Percentiles rank a stretch among this genome's conserved stretches.
Evolutionary conservation across 2,113 vertebrate species (phyloP).

Genomic region (Siphamia tubifer): DNA sequence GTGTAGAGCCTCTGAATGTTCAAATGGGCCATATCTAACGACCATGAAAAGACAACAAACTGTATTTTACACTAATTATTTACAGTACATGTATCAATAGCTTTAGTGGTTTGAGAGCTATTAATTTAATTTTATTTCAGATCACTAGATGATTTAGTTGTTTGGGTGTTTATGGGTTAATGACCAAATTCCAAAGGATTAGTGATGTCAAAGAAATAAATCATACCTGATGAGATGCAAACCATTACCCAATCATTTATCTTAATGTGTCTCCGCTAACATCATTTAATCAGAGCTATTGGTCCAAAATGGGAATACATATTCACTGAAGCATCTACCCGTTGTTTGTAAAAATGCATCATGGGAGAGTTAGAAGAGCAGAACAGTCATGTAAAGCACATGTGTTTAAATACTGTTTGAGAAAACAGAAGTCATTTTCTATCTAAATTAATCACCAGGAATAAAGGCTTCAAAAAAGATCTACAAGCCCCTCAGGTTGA

Average conservation of each 20-base stretch:
- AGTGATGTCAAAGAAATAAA: constrained; percentile 37
- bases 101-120: too few species aligned
- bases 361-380: constrained; percentile 9
- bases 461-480: background rate
- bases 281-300: constrained; percentile 41
- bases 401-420: constrained; percentile 34
- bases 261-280: constrained; percentile 1
- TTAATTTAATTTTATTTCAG: too few species aligned
- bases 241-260: constrained; percentile 16
- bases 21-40: too few species aligned
- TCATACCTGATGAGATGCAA: constrained; percentile 10
- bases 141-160: too few species aligned
- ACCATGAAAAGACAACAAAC: too few species aligned
- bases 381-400: background rate
- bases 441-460: constrained; percentile 12
- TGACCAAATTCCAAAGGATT: constrained; percentile 15
- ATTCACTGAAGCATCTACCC: constrained; percentile 10
- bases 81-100: too few species aligned
- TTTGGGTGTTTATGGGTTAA: too few species aligned
- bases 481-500: background rate
- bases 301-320: constrained; percentile 17
- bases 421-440: constrained; percentile 13
- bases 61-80: too few species aligned
- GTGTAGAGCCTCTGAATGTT: too few species aligned
- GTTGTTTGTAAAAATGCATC: constrained; percentile 29